A percentile compares a stretch with the other conserved stretches of the same genome.
Conservation (phyloP, 2,888 invertebrate species). For the Philaethria dido region DNA sequence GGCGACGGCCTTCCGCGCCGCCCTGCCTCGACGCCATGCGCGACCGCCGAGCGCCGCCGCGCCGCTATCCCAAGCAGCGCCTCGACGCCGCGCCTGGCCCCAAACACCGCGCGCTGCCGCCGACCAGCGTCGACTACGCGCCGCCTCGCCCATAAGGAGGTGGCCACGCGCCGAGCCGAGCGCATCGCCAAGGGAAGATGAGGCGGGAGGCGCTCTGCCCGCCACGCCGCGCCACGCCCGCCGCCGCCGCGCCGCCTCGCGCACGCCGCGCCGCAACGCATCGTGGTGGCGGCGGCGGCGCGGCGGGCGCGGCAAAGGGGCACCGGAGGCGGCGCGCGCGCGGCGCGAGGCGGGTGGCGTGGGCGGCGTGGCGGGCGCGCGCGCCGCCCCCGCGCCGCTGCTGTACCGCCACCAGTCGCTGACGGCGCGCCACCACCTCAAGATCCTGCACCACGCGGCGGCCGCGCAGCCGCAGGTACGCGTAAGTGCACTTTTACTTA, state of each 20-base stretch:
- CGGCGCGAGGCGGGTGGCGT: constrained; percentile 67
- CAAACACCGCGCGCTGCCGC: constrained; percentile 91
- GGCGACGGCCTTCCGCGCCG: constrained; percentile 82
- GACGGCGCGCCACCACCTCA: constrained; percentile 75
- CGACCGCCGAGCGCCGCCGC: constrained; percentile 88
- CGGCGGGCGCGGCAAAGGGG: constrained; percentile 55
- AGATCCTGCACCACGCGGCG: constrained; percentile 72
- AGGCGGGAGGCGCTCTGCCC: constrained; percentile 63
- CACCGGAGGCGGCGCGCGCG: constrained; percentile 52
- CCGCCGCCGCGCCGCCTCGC: constrained; percentile 79
- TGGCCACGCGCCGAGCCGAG: constrained; percentile 91
- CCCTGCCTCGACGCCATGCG: constrained; percentile 89
- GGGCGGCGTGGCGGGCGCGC: constrained; percentile 54
- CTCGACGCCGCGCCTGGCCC: constrained; percentile 89
- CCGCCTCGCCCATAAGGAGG: constrained; percentile 93
- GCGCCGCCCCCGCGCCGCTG: constrained; percentile 66
- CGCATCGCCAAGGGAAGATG: constrained; percentile 92
- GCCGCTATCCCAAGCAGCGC: constrained; percentile 90
- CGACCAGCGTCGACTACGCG: constrained; percentile 92
- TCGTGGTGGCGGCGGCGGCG: constrained; percentile 61
- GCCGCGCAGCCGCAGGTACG: constrained; percentile 56
- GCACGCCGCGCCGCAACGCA: constrained; percentile 76
- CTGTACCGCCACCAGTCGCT: constrained; percentile 86
- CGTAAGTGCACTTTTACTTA: background rate
- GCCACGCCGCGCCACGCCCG: constrained; percentile 57